Conservation (phyloP, 2,113 vertebrate species). For the Zosterops japonicus region DNA sequence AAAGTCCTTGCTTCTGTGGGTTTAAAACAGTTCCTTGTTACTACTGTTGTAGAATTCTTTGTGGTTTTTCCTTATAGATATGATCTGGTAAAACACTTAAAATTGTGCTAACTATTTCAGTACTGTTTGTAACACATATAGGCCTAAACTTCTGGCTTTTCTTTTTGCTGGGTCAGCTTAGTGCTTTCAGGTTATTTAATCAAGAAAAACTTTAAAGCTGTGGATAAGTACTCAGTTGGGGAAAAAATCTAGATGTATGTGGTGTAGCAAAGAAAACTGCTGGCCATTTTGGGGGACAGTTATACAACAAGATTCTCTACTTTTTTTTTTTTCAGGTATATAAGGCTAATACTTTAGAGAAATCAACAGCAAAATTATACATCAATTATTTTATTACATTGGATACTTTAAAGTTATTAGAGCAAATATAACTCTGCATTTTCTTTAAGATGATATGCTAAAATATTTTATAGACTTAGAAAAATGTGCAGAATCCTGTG, state of each 20-base stretch:
- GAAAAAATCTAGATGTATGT: background rate
- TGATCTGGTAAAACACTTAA: conserved; percentile 64
- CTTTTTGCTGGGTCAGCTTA: conserved; percentile 66
- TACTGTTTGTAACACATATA: conserved; percentile 43
- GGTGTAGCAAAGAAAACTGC: conserved; percentile 13
- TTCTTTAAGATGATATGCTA: background rate
- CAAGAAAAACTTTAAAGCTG: conserved; percentile 21
- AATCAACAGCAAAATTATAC: background rate
- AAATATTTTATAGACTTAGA: background rate
- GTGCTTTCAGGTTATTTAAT: conserved; percentile 57
- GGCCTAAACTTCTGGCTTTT: conserved; percentile 46
- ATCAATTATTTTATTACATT: background rate
- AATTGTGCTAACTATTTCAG: conserved; percentile 30
- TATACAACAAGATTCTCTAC: background rate
- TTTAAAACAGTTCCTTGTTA: conserved; percentile 44
- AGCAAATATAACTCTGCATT: background rate
- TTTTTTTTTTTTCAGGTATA: background rate
- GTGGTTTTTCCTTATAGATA: conserved; percentile 30
- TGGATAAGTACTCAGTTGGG: background rate
- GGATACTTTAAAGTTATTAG: background rate
- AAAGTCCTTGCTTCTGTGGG: conserved; percentile 30
- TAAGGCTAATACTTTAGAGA: background rate
- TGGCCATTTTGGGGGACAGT: background rate
- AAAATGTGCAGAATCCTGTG: background rate
- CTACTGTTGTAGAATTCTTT: background rate